Evolutionary conservation across 2,113 vertebrate genomes (phyloP).

Genomic region (Fregata magnificens): DNA sequence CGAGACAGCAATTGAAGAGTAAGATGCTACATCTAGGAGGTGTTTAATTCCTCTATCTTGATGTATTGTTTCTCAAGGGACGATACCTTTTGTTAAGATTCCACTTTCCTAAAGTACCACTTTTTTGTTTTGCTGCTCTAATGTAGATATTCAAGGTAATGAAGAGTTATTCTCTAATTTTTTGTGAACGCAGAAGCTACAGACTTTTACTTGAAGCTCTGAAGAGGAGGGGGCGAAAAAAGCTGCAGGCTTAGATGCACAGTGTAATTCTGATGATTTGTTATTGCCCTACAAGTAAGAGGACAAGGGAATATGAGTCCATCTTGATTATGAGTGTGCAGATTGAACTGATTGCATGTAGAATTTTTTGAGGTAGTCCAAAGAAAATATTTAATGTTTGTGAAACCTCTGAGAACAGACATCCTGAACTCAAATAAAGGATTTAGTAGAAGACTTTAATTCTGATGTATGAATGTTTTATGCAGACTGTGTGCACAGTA

Average conservation of each 20-base stretch:
- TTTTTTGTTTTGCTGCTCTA: not conserved
- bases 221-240: fast-evolving
- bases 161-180: not conserved
- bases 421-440: not conserved
- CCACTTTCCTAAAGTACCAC: not conserved
- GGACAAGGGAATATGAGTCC: not conserved
- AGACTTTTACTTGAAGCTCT: not conserved
- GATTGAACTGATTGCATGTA: fast-evolving
- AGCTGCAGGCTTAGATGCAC: not conserved
- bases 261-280: not conserved
- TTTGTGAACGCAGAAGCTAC: not conserved
- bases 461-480: not conserved
- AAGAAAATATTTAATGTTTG: not conserved
- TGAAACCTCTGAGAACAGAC: not conserved
- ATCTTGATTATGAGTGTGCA: not conserved
- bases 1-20: not conserved
- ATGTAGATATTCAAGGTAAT: not conserved
- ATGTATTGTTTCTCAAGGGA: not conserved
- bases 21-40: not conserved
- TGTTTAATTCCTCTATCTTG: not conserved
- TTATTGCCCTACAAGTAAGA: not conserved
- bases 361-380: not conserved
- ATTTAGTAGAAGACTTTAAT: not conserved
- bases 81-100: not conserved
- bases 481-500: not conserved